Evolutionary conservation across 35 echinoderm and acorn worm genomes (phyloP), one percentile per base, ranked within the genome.

Genomic region (Strongylocentrotus purpuratus): DNA sequence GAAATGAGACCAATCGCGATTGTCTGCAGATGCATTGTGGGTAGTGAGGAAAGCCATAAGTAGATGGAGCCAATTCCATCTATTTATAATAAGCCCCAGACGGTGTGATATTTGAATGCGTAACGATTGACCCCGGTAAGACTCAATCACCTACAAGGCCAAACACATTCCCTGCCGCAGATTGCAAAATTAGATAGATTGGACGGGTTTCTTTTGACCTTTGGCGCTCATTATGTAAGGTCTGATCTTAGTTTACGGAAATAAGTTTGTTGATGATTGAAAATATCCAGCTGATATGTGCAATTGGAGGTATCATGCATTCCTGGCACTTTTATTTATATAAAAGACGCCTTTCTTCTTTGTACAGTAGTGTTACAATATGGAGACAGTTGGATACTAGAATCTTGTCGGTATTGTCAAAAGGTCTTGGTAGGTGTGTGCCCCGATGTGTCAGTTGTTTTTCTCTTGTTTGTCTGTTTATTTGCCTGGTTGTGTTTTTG

Each of bases 81-180:
- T 89, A 89, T 89, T 89, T 89, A 89, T 89, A 89, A 89, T 89
- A 89, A 89, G 87, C 45, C 15, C 87, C 87, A 89, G 87, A 89
- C 87, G 20, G 87, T 46, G 65, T 89, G 87, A 46, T 89, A 46
- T 89, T 33, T 89, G 87, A 46, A 89, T 89, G 32, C 45, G 33
- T 33, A 46, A 11, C 87, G 33, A 45, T 89, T 89, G 87, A 89
- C 87, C 65, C 65, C 20, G 20, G 65, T 31, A 78, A 78, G 65
- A n/a, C 65, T 78, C 65, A 78, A 78, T 78, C 65, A 78, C 65
- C 7, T 78, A 78, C 65, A 78, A 78, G 65, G 65, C 65, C 65
- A 78, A 78, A 78, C 65, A 78, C 65, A 78, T 78, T n/a, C 65
- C 65, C 2, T 5, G 4, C 7, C 65, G 65, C 65, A 78, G 65